Percentiles rank a stretch among this genome's conserved stretches.
phyloP scores from a whole-genome alignment of 2,797 vertebrate species.

The Erithacus rubecula region DNA sequence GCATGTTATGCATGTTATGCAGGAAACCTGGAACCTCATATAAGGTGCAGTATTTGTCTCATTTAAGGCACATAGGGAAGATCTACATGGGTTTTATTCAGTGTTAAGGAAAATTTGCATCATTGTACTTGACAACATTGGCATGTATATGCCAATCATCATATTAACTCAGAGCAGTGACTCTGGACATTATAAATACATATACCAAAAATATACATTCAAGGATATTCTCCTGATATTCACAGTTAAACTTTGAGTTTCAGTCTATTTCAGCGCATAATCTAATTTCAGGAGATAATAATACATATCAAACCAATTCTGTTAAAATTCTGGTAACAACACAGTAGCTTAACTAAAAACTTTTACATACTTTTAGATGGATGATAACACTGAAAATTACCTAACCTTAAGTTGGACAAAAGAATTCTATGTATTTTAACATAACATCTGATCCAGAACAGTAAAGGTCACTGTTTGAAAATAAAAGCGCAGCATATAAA shows the following conservation, averaged over 20 bases:
- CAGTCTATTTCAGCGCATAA: background rate
- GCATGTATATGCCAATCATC: background rate
- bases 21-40: background rate
- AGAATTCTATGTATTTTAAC: background rate
- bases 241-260: background rate
- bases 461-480: background rate
- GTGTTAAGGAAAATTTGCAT: background rate
- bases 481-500: background rate
- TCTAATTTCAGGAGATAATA: background rate
- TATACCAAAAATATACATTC: background rate
- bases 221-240: background rate
- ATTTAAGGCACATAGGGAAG: background rate
- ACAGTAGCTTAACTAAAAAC: background rate
- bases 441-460: background rate
- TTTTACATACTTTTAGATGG: background rate
- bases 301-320: background rate
- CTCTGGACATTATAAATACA: background rate
- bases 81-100: background rate
- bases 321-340: background rate
- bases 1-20: too few species aligned
- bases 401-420: background rate
- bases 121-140: background rate
- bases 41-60: background rate
- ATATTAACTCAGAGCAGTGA: background rate
- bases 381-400: background rate